Evolutionary conservation across 2,888 invertebrate species (phyloP).

Genomic region (Carpatolechia fugitivella): DNA sequence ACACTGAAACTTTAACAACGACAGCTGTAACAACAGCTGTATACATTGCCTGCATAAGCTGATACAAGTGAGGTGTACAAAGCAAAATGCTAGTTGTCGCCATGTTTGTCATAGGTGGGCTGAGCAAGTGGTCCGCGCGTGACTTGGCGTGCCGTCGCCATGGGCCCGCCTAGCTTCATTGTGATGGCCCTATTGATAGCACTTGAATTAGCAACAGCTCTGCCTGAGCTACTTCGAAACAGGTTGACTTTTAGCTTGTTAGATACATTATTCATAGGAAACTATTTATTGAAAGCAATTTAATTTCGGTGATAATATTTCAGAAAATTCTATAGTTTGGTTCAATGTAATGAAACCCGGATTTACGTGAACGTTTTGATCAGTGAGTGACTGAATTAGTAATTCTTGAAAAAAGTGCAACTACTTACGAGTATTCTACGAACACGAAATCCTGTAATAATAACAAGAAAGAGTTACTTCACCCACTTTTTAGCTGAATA

Average conservation of each 20-base stretch:
- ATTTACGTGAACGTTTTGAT: neutral
- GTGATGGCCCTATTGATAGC: constrained; percentile 17
- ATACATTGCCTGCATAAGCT: neutral
- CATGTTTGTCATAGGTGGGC: neutral
- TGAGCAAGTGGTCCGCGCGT: constrained; percentile 18
- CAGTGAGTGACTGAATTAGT: neutral
- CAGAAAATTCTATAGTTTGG: neutral
- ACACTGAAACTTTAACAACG: neutral
- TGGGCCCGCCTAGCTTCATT: constrained; percentile 5
- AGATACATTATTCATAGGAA: neutral
- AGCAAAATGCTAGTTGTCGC: neutral
- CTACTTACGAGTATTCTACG: constrained; percentile 5
- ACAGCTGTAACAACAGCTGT: too few species aligned
- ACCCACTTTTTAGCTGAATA: constrained; percentile 31
- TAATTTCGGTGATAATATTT: neutral
- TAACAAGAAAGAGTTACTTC: constrained; percentile 18
- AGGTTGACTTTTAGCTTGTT: constrained; percentile 8
- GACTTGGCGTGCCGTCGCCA: constrained; percentile 14
- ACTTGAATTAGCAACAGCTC: constrained; percentile 12
- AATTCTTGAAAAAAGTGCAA: neutral
- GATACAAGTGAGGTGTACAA: neutral
- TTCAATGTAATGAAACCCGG: neutral
- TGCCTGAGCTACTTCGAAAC: constrained; percentile 2
- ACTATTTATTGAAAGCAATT: neutral
- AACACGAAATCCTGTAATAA: constrained; percentile 7